These are phyloP conservation scores for Cantharis flavilabris DNA, from an alignment of 2,888 invertebrate species.

Conservation along the genomic window DNA sequence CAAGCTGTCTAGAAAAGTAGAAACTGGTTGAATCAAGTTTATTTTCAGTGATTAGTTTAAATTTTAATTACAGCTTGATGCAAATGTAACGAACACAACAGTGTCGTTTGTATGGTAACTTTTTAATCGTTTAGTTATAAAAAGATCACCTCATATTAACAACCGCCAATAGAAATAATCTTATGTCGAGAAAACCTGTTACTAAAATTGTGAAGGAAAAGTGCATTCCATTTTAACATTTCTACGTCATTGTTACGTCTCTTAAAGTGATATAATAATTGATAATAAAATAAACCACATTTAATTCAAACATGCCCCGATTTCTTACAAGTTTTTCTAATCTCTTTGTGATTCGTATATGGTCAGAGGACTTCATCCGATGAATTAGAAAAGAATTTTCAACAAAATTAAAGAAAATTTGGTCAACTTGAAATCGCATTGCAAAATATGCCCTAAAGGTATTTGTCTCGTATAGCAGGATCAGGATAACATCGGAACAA, in stretches of 20 bases:
- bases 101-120: neutral
- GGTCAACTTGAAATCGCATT: neutral
- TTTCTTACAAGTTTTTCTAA: neutral
- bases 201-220: constrained; percentile 22
- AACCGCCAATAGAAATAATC: constrained; percentile 21
- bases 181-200: constrained; percentile 15
- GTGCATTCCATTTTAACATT: constrained; percentile 22
- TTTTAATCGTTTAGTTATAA: constrained; percentile 1
- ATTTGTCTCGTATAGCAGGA: too few species aligned
- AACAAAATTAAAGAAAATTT: too few species aligned
- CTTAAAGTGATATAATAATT: neutral
- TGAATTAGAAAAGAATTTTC: too few species aligned
- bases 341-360: too few species aligned
- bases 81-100: neutral
- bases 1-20: constrained; percentile 19
- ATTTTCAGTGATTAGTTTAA: constrained; percentile 11
- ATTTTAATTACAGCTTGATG: neutral
- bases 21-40: constrained; percentile 9
- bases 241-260: constrained; percentile 10
- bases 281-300: neutral
- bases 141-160: constrained; percentile 23
- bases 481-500: too few species aligned
- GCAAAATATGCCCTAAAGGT: neutral
- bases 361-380: too few species aligned
- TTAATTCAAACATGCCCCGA: neutral